phyloP scores from a whole-genome alignment of 2,113 vertebrate genomes.

The Aspiorhynchus laticeps region DNA sequence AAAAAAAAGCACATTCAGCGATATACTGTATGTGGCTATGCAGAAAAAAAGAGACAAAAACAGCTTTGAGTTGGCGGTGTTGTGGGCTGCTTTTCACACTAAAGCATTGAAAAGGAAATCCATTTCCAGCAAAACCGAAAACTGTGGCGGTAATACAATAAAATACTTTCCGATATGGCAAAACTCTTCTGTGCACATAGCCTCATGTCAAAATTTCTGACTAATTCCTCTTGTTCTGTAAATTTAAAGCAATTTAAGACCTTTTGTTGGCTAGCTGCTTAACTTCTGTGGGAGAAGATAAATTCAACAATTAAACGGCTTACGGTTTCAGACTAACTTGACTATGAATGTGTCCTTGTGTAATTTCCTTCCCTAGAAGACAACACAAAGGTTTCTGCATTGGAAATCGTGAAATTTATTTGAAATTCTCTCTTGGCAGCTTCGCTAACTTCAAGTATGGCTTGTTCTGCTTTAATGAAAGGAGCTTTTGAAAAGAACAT shows the following conservation, averaged over 20 bases:
- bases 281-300: slow-evolving; percentile 1
- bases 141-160: background rate
- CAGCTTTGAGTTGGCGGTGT: slow-evolving; percentile 6
- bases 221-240: background rate
- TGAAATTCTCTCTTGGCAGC: background rate
- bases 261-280: background rate
- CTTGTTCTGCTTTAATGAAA: background rate
- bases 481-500: background rate
- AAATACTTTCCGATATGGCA: background rate
- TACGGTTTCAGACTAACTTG: background rate
- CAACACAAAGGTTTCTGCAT: background rate
- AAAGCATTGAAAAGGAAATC: background rate
- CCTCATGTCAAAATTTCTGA: background rate
- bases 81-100: slow-evolving; percentile 10
- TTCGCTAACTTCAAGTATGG: background rate
- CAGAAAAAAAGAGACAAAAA: background rate
- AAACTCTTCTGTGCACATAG: background rate
- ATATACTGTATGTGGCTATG: slow-evolving; percentile 1
- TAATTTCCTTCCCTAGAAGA: background rate
- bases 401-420: background rate
- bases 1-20: slow-evolving; percentile 5
- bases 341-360: background rate
- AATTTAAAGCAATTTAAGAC: background rate
- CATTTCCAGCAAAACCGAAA: background rate
- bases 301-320: background rate